phyloP scores from a whole-genome alignment of 2,797 vertebrate species.

The Rhinogobio ventralis region DNA sequence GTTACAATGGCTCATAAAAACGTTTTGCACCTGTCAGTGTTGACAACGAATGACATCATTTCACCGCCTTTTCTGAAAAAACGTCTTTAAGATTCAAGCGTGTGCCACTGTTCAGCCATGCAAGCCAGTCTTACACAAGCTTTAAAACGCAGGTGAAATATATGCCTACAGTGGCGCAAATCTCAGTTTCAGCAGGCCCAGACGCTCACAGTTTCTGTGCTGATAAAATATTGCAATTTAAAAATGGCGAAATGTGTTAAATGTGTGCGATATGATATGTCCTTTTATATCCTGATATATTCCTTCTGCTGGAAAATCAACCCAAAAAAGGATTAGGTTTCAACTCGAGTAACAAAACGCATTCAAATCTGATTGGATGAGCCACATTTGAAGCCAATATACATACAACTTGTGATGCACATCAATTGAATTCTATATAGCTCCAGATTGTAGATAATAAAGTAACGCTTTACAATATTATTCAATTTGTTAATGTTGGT shows the following conservation, averaged over 20 bases:
- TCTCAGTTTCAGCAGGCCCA: not conserved
- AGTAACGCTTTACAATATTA: not conserved
- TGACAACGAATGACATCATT: slow-evolving; percentile 45
- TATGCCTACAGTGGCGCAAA: not conserved
- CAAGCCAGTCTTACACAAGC: slow-evolving; percentile 68
- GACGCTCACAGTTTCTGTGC: not conserved
- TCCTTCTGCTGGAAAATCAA: not conserved
- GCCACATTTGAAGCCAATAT: not conserved
- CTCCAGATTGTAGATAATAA: not conserved
- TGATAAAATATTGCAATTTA: slow-evolving; percentile 6
- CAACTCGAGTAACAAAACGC: not conserved
- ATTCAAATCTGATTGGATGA: not conserved
- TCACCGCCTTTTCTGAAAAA: slow-evolving; percentile 58
- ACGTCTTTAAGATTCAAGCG: slow-evolving; percentile 67
- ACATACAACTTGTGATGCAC: not conserved
- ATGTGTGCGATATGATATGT: not conserved
- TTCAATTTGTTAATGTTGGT: not conserved
- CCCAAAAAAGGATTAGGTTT: not conserved
- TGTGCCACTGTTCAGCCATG: slow-evolving; percentile 74
- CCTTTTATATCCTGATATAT: not conserved
- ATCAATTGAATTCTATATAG: not conserved
- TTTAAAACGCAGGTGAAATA: slow-evolving; percentile 50
- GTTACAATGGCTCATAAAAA: slow-evolving; percentile 65
- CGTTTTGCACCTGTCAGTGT: slow-evolving; percentile 35
- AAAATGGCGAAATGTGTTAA: not conserved